A percentile compares a stretch with the other conserved stretches of the same genome.
Evolutionary conservation across 2,113 vertebrate species (phyloP).

Genomic region (Solenodon paradoxus): DNA sequence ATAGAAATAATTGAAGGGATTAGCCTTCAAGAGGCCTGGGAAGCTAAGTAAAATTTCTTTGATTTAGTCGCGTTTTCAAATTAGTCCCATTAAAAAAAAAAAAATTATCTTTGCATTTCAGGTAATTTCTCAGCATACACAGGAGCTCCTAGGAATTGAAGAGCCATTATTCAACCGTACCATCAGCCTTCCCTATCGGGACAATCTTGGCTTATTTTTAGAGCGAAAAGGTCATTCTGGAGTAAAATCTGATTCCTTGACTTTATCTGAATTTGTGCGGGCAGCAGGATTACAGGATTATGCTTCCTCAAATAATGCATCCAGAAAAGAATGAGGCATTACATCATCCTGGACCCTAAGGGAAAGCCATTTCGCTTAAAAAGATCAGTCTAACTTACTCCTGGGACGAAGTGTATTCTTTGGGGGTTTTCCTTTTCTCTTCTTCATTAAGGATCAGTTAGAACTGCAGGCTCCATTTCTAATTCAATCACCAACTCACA

Average conservation of each 20-base stretch:
- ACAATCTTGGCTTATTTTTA: slow-evolving; percentile 87
- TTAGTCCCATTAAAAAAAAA: slow-evolving; percentile 53
- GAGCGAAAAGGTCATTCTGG: slow-evolving; percentile 88
- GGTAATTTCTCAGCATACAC: slow-evolving; percentile 85
- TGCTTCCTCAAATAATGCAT: neutral
- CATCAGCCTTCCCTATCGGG: slow-evolving; percentile 86
- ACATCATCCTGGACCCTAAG: neutral
- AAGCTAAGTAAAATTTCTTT: neutral
- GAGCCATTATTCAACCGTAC: slow-evolving; percentile 86
- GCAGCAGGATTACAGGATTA: slow-evolving; percentile 71
- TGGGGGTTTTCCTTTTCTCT: neutral
- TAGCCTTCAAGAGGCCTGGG: neutral
- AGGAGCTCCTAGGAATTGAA: slow-evolving; percentile 85
- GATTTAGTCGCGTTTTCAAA: slow-evolving; percentile 31
- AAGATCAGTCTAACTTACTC: neutral
- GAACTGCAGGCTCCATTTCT: neutral
- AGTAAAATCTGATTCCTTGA: slow-evolving; percentile 83
- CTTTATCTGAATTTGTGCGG: slow-evolving; percentile 83
- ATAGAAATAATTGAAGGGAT: neutral
- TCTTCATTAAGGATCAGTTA: neutral
- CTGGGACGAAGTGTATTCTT: neutral
- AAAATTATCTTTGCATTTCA: slow-evolving; percentile 80
- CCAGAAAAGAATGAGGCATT: neutral
- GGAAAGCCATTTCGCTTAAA: neutral
- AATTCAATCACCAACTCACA: neutral